Conservation (phyloP, 2,888 invertebrate genomes). For the Penaeus monodon region DNA sequence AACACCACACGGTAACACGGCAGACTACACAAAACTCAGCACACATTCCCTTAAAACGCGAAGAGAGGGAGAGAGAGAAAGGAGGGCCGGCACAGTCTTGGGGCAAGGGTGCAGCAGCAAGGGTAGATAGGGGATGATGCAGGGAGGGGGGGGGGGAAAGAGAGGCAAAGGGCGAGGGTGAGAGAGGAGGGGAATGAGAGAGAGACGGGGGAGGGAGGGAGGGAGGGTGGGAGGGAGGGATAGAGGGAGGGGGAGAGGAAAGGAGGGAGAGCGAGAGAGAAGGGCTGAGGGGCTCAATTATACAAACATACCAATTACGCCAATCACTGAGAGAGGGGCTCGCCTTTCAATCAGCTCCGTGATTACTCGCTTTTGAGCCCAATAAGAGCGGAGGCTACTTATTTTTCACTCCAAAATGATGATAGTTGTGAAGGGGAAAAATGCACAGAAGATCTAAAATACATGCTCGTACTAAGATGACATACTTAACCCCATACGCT, state of each 20-base stretch:
- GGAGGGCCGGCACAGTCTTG: too few relatives aligned
- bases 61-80: too few relatives aligned
- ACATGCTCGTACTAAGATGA: not conserved
- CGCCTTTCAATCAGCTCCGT: conserved; percentile 46
- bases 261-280: conserved; percentile 1
- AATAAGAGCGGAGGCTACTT: conserved; percentile 40
- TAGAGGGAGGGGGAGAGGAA: not conserved
- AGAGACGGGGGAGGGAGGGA: conserved; percentile 14
- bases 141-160: conserved; percentile 6
- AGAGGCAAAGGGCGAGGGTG: conserved; percentile 13
- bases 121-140: not conserved
- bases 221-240: not conserved
- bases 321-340: conserved; percentile 44
- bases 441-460: conserved; percentile 16
- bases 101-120: too few relatives aligned
- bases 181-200: not conserved
- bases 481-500: not conserved
- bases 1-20: too few relatives aligned
- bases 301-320: conserved; percentile 51
- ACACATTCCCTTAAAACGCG: too few relatives aligned
- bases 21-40: too few relatives aligned
- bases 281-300: conserved; percentile 42
- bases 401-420: conserved; percentile 23
- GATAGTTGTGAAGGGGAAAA: conserved; percentile 16
- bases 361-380: conserved; percentile 45